Evolutionary conservation across 2,888 invertebrate genomes (phyloP).

Genomic region (Galeruca laticollis): DNA sequence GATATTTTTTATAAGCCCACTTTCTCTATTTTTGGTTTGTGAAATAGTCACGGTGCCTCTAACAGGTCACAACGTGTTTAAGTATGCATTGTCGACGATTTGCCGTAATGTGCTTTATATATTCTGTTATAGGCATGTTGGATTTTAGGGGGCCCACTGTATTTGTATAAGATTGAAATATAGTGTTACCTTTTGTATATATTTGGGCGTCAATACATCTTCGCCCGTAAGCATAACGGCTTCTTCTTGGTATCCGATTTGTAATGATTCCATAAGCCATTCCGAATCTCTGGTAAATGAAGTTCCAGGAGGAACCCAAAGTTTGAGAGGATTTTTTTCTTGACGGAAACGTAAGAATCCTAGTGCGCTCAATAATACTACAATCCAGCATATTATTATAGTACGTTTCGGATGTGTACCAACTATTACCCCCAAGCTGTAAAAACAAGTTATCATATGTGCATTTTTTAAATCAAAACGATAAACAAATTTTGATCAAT

Average conservation of each 20-base stretch:
- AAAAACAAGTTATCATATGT: too few species aligned
- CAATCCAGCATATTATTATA: constrained; percentile 70
- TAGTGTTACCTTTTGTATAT: constrained; percentile 67
- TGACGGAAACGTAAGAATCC: constrained; percentile 77
- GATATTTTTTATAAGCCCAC: too few species aligned
- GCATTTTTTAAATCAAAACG: too few species aligned
- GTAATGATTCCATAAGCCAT: constrained; percentile 78
- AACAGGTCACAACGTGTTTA: too few species aligned
- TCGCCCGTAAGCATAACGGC: constrained; percentile 74
- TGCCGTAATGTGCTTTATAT: too few species aligned
- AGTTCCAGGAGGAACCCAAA: constrained; percentile 82
- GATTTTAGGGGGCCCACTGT: too few species aligned
- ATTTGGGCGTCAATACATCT: constrained; percentile 75
- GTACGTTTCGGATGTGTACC: constrained; percentile 74
- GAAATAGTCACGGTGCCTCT: too few species aligned
- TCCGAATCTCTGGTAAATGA: constrained; percentile 78
- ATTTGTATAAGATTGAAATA: too few species aligned
- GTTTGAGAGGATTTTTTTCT: constrained; percentile 80
- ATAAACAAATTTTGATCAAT: neutral
- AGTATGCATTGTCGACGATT: too few species aligned
- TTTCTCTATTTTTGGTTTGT: too few species aligned
- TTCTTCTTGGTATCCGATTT: constrained; percentile 74
- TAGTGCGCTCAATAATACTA: constrained; percentile 71
- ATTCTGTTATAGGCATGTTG: too few species aligned
- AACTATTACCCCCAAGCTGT: constrained; percentile 73